A percentile compares a stretch with the other conserved stretches of the same genome.
These are phyloP conservation scores for Hypsopygia costalis DNA, from an alignment of 2,888 invertebrate species.

Conservation along the genomic window DNA sequence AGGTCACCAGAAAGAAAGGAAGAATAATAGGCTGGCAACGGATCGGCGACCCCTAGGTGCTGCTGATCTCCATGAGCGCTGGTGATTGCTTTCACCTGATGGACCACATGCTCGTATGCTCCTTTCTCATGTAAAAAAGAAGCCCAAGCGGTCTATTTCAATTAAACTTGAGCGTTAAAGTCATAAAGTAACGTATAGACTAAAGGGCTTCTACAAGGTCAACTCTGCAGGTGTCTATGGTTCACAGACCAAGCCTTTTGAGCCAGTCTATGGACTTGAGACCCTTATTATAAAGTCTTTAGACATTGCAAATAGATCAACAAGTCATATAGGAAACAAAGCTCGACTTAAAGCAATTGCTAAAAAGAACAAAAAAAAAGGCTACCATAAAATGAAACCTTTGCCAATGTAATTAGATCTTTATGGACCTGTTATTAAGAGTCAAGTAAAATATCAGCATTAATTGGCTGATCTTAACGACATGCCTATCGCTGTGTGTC, in stretches of 20 bases:
- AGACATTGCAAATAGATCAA: conserved; percentile 14
- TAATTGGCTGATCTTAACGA: background rate
- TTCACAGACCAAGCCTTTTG: background rate
- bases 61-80: too few relatives aligned
- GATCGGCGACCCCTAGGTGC: too few relatives aligned
- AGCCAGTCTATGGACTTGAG: background rate
- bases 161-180: too few relatives aligned
- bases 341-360: conserved; percentile 18
- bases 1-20: too few relatives aligned
- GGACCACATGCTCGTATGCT: too few relatives aligned
- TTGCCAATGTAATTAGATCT: background rate
- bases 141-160: too few relatives aligned
- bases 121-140: too few relatives aligned
- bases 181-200: background rate
- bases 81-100: too few relatives aligned
- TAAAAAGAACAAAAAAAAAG: conserved; percentile 12
- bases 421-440: background rate
- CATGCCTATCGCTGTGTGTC: background rate
- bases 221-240: conserved; percentile 2
- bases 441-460: background rate
- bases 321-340: conserved; percentile 20
- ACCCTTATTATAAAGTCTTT: conserved; percentile 12
- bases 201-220: background rate
- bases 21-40: too few relatives aligned
- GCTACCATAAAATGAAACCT: background rate